Conservation (phyloP, 2,113 vertebrate genomes). For the Saguinus midas region DNA sequence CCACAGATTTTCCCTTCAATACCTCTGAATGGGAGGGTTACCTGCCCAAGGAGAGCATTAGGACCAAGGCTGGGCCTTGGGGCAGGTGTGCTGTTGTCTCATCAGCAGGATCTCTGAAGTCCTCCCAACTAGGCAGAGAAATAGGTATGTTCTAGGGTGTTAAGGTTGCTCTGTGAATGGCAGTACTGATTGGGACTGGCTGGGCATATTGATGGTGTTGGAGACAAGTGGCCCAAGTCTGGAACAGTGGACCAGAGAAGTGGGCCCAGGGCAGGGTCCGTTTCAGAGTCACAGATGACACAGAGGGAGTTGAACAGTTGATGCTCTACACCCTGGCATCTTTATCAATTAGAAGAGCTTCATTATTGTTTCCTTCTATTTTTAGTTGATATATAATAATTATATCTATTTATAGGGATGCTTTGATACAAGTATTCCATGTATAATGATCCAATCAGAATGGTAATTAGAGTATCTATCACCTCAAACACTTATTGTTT, state of each 20-base stretch:
- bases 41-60: slow-evolving; percentile 81
- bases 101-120: slow-evolving; percentile 87
- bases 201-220: not conserved
- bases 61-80: slow-evolving; percentile 78
- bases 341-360: not conserved
- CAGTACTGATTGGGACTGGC: not conserved
- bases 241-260: not conserved
- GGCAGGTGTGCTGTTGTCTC: slow-evolving; percentile 86
- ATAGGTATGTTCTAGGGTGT: slow-evolving; percentile 82
- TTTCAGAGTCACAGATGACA: not conserved
- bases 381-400: not conserved
- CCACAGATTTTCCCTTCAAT: slow-evolving; percentile 82
- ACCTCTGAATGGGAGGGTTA: slow-evolving; percentile 81
- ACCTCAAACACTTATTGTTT: not conserved
- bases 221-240: not conserved
- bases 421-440: not conserved
- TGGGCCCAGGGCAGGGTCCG: not conserved
- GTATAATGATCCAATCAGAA: not conserved
- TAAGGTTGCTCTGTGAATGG: not conserved
- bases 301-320: not conserved
- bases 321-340: not conserved
- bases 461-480: not conserved
- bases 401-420: not conserved
- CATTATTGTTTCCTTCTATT: not conserved
- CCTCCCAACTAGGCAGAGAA: slow-evolving; percentile 85